Conservation (phyloP, 2,113 vertebrate species). For the Chrysochloris asiatica region DNA sequence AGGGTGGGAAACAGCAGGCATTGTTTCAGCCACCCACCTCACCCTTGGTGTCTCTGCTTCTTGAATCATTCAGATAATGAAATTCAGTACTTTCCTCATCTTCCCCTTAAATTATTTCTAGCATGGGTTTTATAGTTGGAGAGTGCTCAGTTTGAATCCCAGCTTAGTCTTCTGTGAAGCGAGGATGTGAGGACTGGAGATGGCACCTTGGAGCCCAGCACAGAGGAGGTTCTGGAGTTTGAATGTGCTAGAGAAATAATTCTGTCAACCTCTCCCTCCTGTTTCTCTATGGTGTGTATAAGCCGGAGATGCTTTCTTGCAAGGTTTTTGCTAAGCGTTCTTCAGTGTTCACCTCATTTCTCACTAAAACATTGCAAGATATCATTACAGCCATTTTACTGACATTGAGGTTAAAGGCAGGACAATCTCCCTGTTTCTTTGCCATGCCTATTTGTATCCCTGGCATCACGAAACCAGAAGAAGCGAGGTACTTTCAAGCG, state of each 20-base stretch:
- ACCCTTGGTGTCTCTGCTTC: background rate
- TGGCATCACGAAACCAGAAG: background rate
- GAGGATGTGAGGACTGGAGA: background rate
- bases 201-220: background rate
- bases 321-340: background rate
- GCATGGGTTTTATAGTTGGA: background rate
- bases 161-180: background rate
- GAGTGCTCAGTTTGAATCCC: background rate
- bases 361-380: background rate
- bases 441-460: background rate
- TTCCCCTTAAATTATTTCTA: conserved; percentile 16
- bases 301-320: background rate
- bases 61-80: background rate
- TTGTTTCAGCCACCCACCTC: background rate
- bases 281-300: background rate
- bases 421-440: background rate
- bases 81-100: background rate
- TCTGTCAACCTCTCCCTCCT: background rate
- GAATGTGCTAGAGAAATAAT: background rate
- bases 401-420: background rate
- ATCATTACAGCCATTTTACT: background rate
- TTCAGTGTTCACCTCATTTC: background rate
- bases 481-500: background rate
- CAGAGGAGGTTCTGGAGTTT: background rate
- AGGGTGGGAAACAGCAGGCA: background rate